These are phyloP conservation scores for Entomobrya multifasciata DNA, from an alignment of 2,888 invertebrate species.

Conservation along the genomic window DNA sequence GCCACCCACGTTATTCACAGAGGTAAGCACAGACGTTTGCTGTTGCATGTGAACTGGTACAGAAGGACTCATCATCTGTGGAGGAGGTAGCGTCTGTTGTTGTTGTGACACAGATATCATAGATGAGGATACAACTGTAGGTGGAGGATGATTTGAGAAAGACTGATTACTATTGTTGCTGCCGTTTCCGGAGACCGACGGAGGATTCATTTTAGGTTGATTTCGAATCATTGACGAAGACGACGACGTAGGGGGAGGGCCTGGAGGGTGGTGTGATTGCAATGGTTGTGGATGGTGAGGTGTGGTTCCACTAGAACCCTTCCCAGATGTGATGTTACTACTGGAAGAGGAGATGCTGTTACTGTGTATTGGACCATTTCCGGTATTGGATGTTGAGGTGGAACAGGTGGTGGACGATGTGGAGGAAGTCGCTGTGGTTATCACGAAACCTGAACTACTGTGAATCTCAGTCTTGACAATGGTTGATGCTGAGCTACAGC, in stretches of 20 bases:
- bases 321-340: conserved; percentile 26
- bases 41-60: conserved; percentile 68
- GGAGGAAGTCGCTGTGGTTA: conserved; percentile 66
- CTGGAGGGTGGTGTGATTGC: conserved; percentile 49
- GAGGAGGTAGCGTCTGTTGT: conserved; percentile 47
- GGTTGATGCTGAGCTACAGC: conserved; percentile 52
- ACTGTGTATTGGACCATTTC: not conserved
- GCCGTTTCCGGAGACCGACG: conserved; percentile 7
- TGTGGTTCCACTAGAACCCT: conserved; percentile 8
- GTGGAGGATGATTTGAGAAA: conserved; percentile 68
- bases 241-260: conserved; percentile 1
- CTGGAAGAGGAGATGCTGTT: conserved; percentile 11
- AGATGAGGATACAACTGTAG: conserved; percentile 41
- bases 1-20: conserved; percentile 64
- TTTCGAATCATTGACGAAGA: conserved; percentile 34
- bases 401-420: conserved; percentile 51
- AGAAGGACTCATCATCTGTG: conserved; percentile 63
- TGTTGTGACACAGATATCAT: conserved; percentile 70
- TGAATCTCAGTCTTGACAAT: conserved; percentile 74
- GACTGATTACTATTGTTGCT: conserved; percentile 59
- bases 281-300: conserved; percentile 28
- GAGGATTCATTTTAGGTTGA: conserved; percentile 42
- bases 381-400: conserved; percentile 43
- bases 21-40: conserved; percentile 52
- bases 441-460: conserved; percentile 71